Evolutionary conservation across 1,140 invertebrate genomes (phyloP), one percentile per base, ranked within the genome.

Genomic region (Asobara japonica): DNA sequence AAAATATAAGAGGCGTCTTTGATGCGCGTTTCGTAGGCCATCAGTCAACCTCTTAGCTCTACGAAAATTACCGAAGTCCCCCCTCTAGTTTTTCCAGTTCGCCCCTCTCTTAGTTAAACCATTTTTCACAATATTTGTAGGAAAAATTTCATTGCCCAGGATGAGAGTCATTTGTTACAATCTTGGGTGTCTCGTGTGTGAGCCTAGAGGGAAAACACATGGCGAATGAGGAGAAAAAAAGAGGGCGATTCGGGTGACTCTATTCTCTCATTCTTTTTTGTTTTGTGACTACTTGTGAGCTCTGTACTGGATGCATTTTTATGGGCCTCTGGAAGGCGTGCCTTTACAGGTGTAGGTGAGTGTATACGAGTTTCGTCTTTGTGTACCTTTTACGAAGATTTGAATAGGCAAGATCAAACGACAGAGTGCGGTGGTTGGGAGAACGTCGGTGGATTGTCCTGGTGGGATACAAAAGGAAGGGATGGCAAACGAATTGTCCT

Each of bases 321-420:
- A 31, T 18, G 60, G 60, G 29, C 51, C 20, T 56, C 3, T 3
- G 45, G 22, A 27, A 25, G 51, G 51, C 22, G 51, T 56, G 51
- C 25, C 51, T 56, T 6, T 30, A 62, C 27, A 31, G 60, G 60
- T 62, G 60, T 62, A 62, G 60, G 60, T 1, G 18, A 27, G 22
- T 56, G 25, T 56, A 56, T 31, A 60, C 11, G 10, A 60, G n/a
- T 6, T 36, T 62, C 60, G 29, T 45, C 41, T 16, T 13, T 45
- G 41, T 62, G 29, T 62, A 62, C 29, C 25, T 62, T 62, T 62
- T 16, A 31, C 25, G 29, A 62, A 62, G 29, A 62, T 62, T 62
- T 62, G 27, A 62, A 62, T 62, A 62, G 27, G 29, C 25, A 62
- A 62, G 27, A 62, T 62, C 60, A 62, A 30, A 62, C 29, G 60